Evolutionary conservation across 2,797 vertebrate genomes (phyloP), one percentile per base, ranked within the genome.

Genomic region (Chromobotia macracanthus): DNA sequence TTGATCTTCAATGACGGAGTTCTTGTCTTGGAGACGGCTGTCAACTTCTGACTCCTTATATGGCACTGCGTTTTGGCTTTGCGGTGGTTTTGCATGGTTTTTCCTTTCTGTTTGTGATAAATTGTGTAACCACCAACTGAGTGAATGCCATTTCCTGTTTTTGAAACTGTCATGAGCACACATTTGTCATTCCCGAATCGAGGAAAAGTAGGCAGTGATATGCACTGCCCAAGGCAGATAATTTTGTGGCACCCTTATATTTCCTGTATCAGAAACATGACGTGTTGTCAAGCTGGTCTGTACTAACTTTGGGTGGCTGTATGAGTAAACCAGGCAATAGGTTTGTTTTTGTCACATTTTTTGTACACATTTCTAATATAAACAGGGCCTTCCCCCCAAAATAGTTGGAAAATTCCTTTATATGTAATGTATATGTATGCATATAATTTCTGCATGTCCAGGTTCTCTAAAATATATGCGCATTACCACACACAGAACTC

Each of bases 61-160:
- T 7, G 23, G 1, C 15, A 44, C 15, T 31, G 23, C 38, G 63
- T 67, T 63, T 21, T 18, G 0, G 5, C 16, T 67, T 38, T 75
- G 15, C 21, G 18, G 48, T 65, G 55, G 21, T 60, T 67, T 58
- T 64, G 2, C 21, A 48, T 19, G n/a, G 23, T 68, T 35, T 28
- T 38, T 15, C 12, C 2, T 19, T 46, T 12, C 21, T 18, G 5
- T 8, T n/a, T 44, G 8, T 28, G 28, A 9, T 48, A 50, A 58
- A 56, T 19, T 82, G 58, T 72, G 41, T 63, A 58, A 60, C 68
- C 66, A n/a, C 11, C 9, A 46, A 72, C 16, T 6, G 8, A 58
- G 25, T 58, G 10, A 2, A 56, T 50, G 31, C 48, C 13, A 41
- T 75, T 83, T 80, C 81, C 81, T 83, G 51, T 76, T 80, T 72